Base-by-base conservation (phyloP, 2,888 invertebrate species). In the Plebejus anna region DNA sequence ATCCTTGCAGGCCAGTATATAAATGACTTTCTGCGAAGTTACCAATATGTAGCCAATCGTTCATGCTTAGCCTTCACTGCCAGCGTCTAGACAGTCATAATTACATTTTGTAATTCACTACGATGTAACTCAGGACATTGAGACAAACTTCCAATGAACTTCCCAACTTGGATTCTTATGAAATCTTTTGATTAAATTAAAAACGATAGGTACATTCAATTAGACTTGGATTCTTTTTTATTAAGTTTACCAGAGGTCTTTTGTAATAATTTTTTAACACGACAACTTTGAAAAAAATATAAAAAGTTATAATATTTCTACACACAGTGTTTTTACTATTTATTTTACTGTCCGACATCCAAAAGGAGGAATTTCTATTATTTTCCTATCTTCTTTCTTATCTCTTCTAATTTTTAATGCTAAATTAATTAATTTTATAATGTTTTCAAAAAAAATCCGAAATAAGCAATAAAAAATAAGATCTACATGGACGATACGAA, bases 101-200 rank as follows among this genome's bases (percentile, higher is more conserved):
- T 38, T 70, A 70, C 38, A 70, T 70, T 70, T 38, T 38, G 38
- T 70, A 70, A 70, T 70, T 70, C 70, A 28, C 28, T 70, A 38
- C 70, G 7, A n/a, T 70, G 38, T 70, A 70, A 70, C 70, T 70
- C n/a, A 38, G 11, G 32, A n/a, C 70, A 70, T 70, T 70, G 70
- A 70, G 70, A 70, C 70, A 70, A 70, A 70, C 70, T 70, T 70
- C 4, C 1, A 7, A 1, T 3, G 38, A 70, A 70, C 38, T 38
- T 70, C 11, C 38, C 11, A 13, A 70, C 38, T 38, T 0, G n/a
- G 9, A 70, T 70, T 70, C 70, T 70, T 70, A 70, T 70, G 70
- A 70, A 70, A 38, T 70, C n/a, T 70, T 70, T 70, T 70, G 38
- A 38, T 70, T 38, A 38, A 70, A 70, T 70, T 70, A 70, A 70